Percentiles rank a stretch among this genome's conserved stretches.
phyloP scores from a whole-genome alignment of 1,140 invertebrate species.

The Pseudomyrmex cubaensis region DNA sequence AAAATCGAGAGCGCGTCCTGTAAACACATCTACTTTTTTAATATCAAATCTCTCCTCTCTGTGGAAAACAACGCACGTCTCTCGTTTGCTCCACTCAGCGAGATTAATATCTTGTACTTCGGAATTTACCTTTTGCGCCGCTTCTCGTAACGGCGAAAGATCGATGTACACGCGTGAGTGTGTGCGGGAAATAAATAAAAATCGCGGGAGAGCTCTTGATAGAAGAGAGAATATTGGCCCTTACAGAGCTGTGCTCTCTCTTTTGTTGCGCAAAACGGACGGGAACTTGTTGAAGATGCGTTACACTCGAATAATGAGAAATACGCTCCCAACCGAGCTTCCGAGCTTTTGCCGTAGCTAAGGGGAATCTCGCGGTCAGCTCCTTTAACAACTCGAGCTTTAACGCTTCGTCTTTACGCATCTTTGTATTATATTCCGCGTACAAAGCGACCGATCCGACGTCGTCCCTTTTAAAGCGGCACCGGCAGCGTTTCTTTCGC shows the following conservation, averaged over 20 bases:
- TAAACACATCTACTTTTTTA: constrained; percentile 19
- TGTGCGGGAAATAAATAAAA: constrained; percentile 5
- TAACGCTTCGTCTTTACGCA: constrained; percentile 18
- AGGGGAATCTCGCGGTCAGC: neutral
- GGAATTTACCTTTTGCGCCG: constrained; percentile 9
- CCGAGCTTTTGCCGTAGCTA: neutral
- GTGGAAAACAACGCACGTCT: neutral
- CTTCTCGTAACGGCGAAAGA: neutral
- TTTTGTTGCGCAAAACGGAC: neutral
- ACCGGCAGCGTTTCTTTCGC: neutral
- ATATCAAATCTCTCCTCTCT: constrained; percentile 5
- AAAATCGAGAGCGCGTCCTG: neutral
- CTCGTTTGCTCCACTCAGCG: neutral
- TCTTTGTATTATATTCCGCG: neutral
- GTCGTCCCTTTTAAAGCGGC: constrained; percentile 24
- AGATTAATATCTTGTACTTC: constrained; percentile 37
- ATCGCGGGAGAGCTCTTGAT: neutral
- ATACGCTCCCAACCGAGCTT: neutral
- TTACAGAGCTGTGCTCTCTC: neutral
- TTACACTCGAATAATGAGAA: neutral
- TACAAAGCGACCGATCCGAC: constrained; percentile 10
- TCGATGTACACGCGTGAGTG: neutral
- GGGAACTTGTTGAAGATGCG: neutral
- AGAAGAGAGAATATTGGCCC: neutral
- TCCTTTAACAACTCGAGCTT: constrained; percentile 6